These are phyloP conservation scores for Cotesia vestalis DNA, from an alignment of 1,140 invertebrate genomes.

Conservation along the genomic window DNA sequence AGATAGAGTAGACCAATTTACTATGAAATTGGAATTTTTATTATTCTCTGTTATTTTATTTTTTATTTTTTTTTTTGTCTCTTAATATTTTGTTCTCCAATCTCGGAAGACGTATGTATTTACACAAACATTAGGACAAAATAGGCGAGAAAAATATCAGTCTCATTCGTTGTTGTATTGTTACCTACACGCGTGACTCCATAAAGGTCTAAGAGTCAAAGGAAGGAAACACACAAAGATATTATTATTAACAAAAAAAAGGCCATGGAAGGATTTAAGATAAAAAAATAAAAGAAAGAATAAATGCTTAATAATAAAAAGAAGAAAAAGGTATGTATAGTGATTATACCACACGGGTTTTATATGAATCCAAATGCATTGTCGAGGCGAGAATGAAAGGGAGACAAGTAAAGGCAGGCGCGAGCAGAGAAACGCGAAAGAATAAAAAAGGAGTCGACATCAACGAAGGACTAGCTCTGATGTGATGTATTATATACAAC, in stretches of 20 bases:
- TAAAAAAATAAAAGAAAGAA: background rate
- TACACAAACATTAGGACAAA: constrained; percentile 14
- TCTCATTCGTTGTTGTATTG: constrained; percentile 13
- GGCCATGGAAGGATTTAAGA: too few relatives aligned
- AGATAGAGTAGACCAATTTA: background rate
- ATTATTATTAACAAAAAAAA: constrained; percentile 9
- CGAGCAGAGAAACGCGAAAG: constrained; percentile 6
- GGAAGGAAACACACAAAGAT: constrained; percentile 22
- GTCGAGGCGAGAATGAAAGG: constrained; percentile 37
- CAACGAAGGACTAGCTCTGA: constrained; percentile 2
- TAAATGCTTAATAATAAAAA: background rate
- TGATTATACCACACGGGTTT: constrained; percentile 34
- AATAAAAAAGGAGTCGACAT: constrained; percentile 24
- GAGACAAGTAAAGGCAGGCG: constrained; percentile 29
- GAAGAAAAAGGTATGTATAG: constrained; percentile 24
- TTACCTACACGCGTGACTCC: constrained; percentile 28
- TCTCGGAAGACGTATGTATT: background rate
- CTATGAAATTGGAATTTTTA: too few relatives aligned
- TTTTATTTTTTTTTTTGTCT: too few relatives aligned
- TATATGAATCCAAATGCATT: constrained; percentile 39
- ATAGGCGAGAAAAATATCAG: constrained; percentile 22
- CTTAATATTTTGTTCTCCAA: background rate
- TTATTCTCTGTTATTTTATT: too few relatives aligned
- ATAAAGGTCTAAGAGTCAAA: constrained; percentile 6
- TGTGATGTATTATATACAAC: background rate